Evolutionary conservation across 2,888 invertebrate genomes (phyloP).

Genomic region (Vannuccia rotundouncinata): DNA sequence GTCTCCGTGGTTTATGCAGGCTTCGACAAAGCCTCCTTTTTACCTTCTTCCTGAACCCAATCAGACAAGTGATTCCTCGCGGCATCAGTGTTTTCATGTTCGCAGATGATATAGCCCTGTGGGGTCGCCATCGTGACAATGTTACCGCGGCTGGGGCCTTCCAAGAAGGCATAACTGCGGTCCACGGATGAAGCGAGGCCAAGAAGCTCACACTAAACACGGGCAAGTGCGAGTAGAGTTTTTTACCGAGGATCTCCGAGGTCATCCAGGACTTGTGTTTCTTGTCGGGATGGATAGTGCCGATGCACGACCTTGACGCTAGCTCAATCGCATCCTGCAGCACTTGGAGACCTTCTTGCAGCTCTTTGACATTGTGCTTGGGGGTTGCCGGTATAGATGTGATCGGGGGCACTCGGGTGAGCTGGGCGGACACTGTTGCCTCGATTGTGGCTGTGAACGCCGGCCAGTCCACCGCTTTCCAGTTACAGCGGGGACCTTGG

Average conservation of each 20-base stretch:
- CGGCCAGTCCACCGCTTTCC: constrained; percentile 17
- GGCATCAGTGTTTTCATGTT: too few species aligned
- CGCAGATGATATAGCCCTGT: too few species aligned
- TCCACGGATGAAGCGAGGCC: too few species aligned
- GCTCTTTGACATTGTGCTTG: neutral
- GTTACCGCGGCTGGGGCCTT: too few species aligned
- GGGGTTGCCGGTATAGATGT: neutral
- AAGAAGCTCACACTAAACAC: too few species aligned
- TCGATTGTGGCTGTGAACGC: constrained; percentile 5
- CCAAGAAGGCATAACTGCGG: too few species aligned
- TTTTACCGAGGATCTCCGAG: neutral
- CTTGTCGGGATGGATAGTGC: neutral
- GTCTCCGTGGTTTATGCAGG: too few species aligned
- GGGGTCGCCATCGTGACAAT: too few species aligned
- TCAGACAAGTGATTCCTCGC: too few species aligned
- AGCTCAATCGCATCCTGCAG: neutral
- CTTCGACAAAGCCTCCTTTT: too few species aligned
- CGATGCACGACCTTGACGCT: neutral
- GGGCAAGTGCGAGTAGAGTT: too few species aligned
- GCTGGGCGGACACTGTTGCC: neutral
- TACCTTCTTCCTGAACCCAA: too few species aligned
- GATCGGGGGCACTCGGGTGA: neutral
- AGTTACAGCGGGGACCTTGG: neutral
- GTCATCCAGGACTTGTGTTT: neutral
- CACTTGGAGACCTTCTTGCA: neutral